Base-by-base conservation (phyloP, 2,888 invertebrate species). In the Sminthurides aquaticus region DNA sequence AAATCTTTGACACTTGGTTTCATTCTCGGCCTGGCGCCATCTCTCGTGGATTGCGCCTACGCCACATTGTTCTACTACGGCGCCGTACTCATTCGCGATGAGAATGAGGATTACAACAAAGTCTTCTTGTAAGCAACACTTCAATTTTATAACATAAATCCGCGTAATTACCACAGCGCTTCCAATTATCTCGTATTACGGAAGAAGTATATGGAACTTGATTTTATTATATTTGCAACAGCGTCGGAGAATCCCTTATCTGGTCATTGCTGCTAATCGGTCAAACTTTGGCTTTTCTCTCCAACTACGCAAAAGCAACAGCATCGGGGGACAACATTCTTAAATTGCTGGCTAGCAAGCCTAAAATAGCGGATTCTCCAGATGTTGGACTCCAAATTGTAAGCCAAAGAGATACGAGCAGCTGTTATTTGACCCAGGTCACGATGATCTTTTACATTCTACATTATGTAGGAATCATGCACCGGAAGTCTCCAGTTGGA, bases 261-360 rank as follows among this genome's bases (percentile, higher is more conserved):
- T 76, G 78, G 67, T 78, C 79, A 34, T 78, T 78, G 20, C 75
- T 76, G 65, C 76, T 77, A 68, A 76, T 78, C 11, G 79, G 83
- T 3, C 81, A 82, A 71, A 82, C 83, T 0, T 82, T 87, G 60
- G 85, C 86, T 0, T 90, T 89, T 78, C 88, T 89, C 0, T 89
- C 90, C 1, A 89, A 90, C 77, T 87, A 90, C 80, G 88, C 88
- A 75, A 89, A 89, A 79, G 90, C 89, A 49, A 81, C 88, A 55
- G 80, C 84, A 55, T 87, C 90, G 0, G 89, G 89, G 2, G 84
- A 83, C 5, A 82, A 86, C 59, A 86, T 89, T 67, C 84, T 87
- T 69, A 77, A 81, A 3, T 78, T 89, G 55, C 79, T 90, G 1
- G 81, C 83, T 60, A 81, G 86, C 60, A 77, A 82, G 72, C 87